A percentile compares a stretch with the other conserved stretches of the same genome.
These are phyloP conservation scores for Whitmania pigra DNA, from an alignment of 1,140 invertebrate genomes.

Conservation along the genomic window DNA sequence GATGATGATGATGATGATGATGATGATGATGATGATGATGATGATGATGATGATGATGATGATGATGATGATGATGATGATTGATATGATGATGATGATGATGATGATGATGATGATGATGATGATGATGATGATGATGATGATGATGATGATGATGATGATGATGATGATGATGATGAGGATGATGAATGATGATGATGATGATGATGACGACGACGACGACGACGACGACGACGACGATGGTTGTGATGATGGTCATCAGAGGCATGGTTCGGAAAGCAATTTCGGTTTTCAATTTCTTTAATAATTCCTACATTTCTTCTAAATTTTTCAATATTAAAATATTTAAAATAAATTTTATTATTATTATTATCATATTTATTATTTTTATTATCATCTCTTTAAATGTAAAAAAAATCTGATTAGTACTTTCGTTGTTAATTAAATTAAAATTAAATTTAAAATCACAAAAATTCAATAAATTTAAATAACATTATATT, in stretches of 20 bases:
- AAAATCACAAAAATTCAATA: background rate
- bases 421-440: background rate
- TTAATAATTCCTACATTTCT: no score
- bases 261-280: background rate
- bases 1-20: constrained; percentile 10
- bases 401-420: background rate
- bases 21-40: constrained; percentile 9
- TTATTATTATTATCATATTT: background rate
- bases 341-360: background rate
- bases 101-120: background rate
- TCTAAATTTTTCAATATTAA: background rate
- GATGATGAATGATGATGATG: constrained; percentile 12
- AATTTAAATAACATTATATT: no score
- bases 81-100: constrained; percentile 2
- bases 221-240: background rate
- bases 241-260: background rate
- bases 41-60: constrained; percentile 5
- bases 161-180: background rate
- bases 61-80: constrained; percentile 3
- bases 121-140: constrained; percentile 3
- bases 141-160: constrained; percentile 6
- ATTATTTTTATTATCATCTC: background rate
- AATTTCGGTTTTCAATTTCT: background rate
- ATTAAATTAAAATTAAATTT: no score
- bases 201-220: background rate